Evolutionary conservation across 2,113 vertebrate species (phyloP).

Genomic region (Columba janthina): DNA sequence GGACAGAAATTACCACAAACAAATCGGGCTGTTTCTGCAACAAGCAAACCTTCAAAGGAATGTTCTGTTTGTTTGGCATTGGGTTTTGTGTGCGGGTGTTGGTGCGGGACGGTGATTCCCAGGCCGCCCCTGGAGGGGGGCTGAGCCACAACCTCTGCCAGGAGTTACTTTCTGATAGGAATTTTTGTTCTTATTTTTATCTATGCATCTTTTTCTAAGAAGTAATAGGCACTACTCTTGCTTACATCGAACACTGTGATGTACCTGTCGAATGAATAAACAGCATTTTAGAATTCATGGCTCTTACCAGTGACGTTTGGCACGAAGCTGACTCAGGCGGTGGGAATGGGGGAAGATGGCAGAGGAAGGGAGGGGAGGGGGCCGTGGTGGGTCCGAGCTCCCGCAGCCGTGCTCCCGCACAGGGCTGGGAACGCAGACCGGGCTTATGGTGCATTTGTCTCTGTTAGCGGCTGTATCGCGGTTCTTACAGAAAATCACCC

Average conservation of each 20-base stretch:
- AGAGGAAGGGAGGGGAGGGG: not conserved
- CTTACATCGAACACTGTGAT: not conserved
- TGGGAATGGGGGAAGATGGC: not conserved
- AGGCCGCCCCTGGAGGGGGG: not conserved
- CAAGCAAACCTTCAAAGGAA: not conserved
- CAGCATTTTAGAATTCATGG: not conserved
- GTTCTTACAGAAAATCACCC: not conserved
- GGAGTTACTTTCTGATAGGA: not conserved
- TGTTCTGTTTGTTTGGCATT: not conserved
- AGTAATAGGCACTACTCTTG: not conserved
- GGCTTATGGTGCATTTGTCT: fast-evolving
- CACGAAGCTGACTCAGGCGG: not conserved
- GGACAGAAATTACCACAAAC: not conserved
- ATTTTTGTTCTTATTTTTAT: not conserved
- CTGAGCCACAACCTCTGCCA: not conserved
- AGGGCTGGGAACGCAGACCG: not conserved
- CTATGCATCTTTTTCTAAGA: conserved; percentile 7
- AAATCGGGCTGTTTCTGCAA: not conserved
- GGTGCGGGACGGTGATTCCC: not conserved
- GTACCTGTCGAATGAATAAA: not conserved
- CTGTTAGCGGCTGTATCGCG: not conserved
- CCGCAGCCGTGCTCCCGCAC: too few species aligned
- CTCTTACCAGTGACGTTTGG: not conserved
- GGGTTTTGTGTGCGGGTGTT: not conserved
- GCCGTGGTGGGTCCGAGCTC: too few species aligned